A percentile compares a stretch with the other conserved stretches of the same genome.
Conservation (phyloP, 2,888 invertebrate genomes). For the Scrobipalpa costella region DNA sequence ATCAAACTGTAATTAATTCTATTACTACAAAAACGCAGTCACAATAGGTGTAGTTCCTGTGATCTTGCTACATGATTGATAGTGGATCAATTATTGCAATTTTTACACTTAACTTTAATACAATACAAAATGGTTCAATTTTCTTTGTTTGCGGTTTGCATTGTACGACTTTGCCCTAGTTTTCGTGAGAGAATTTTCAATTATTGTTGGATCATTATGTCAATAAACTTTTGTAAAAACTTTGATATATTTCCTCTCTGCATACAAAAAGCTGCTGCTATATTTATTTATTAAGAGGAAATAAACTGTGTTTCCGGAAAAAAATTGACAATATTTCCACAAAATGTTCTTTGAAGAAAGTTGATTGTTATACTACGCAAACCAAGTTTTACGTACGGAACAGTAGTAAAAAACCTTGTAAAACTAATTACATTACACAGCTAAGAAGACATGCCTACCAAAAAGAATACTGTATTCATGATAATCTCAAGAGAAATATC, state of each 20-base stretch:
- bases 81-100: conserved; percentile 10
- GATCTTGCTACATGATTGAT: conserved; percentile 34
- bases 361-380: too few species aligned
- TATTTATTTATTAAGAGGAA: too few species aligned
- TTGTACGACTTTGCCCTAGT: conserved; percentile 11
- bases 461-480: too few species aligned
- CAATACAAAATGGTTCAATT: not conserved
- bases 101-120: not conserved
- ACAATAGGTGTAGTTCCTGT: conserved; percentile 33
- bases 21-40: conserved; percentile 24
- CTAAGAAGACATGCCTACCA: too few species aligned
- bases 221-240: not conserved
- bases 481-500: too few species aligned
- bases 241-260: not conserved
- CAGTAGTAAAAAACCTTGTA: too few species aligned
- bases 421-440: too few species aligned
- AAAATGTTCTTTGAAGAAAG: too few species aligned
- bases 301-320: too few species aligned
- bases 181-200: conserved; percentile 12
- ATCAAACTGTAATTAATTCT: conserved; percentile 7
- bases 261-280: too few species aligned
- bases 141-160: not conserved
- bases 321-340: too few species aligned
- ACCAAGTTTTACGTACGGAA: too few species aligned
- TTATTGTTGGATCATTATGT: not conserved